Conservation (phyloP, 2,113 vertebrate genomes). For the Eptesicus fuscus region DNA sequence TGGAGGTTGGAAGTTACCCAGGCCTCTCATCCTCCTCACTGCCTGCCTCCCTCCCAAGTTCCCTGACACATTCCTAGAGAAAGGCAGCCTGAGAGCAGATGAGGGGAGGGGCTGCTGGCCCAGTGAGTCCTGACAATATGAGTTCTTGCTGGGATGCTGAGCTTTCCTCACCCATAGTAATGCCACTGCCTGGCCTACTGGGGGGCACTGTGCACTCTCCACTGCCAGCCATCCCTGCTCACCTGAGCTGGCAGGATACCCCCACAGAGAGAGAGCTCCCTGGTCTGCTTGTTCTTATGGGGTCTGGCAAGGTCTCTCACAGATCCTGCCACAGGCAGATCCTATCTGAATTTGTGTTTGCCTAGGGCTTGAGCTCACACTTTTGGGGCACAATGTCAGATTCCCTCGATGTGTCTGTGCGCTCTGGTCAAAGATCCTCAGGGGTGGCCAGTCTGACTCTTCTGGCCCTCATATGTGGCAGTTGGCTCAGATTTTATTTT, state of each 20-base stretch:
- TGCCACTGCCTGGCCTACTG: neutral
- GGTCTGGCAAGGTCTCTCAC: neutral
- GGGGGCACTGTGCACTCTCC: rapidly evolving
- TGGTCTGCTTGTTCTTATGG: neutral
- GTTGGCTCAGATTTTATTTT: neutral
- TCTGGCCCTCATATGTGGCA: neutral
- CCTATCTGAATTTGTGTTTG: neutral
- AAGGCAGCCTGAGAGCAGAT: neutral
- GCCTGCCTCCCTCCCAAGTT: neutral
- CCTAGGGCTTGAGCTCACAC: too few species aligned
- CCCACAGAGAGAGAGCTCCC: neutral
- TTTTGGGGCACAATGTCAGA: neutral
- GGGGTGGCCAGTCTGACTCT: neutral
- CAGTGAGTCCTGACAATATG: neutral
- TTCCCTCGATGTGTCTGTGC: neutral
- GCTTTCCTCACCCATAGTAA: neutral
- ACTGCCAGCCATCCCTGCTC: rapidly evolving
- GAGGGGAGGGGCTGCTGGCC: neutral
- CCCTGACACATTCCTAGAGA: neutral
- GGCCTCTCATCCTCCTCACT: neutral
- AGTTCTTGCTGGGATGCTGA: neutral
- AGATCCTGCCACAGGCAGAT: neutral
- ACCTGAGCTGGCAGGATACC: neutral
- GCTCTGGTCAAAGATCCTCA: neutral
- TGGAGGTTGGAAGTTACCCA: neutral